These are phyloP conservation scores for Mesaphorura yosii DNA, from an alignment of 1,140 invertebrate genomes.

Conservation along the genomic window DNA sequence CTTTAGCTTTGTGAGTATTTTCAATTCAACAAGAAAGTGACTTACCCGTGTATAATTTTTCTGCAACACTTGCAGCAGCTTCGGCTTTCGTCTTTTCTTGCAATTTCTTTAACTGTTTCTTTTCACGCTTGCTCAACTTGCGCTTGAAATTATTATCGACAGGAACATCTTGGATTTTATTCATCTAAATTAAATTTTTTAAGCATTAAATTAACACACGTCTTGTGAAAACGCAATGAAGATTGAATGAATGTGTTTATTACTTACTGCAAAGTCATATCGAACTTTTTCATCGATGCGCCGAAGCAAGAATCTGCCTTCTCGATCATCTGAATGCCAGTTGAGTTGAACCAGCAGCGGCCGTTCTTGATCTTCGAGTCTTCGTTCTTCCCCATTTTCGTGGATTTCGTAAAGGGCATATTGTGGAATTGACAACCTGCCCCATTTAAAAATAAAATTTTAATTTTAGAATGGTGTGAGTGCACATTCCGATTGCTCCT, in stretches of 20 bases:
- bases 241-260: neutral
- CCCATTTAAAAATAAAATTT: too few species aligned
- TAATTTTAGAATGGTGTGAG: too few species aligned
- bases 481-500: too few species aligned
- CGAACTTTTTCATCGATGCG: constrained; percentile 58
- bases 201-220: constrained; percentile 33
- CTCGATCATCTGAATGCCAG: constrained; percentile 96
- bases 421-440: constrained; percentile 80
- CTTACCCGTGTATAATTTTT: constrained; percentile 78
- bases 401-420: constrained; percentile 86
- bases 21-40: too few species aligned
- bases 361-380: constrained; percentile 77
- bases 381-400: constrained; percentile 60
- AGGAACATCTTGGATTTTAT: constrained; percentile 47
- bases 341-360: constrained; percentile 95
- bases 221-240: neutral
- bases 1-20: too few species aligned
- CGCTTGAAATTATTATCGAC: constrained; percentile 58
- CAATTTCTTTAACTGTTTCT: constrained; percentile 89
- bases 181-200: too few species aligned
- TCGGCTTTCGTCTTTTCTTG: constrained; percentile 72
- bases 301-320: constrained; percentile 89
- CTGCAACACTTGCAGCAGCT: constrained; percentile 56
- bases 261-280: constrained; percentile 24
- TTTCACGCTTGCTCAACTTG: constrained; percentile 95